phyloP scores from a whole-genome alignment of 2,888 invertebrate genomes.

The Acronicta leporina region DNA sequence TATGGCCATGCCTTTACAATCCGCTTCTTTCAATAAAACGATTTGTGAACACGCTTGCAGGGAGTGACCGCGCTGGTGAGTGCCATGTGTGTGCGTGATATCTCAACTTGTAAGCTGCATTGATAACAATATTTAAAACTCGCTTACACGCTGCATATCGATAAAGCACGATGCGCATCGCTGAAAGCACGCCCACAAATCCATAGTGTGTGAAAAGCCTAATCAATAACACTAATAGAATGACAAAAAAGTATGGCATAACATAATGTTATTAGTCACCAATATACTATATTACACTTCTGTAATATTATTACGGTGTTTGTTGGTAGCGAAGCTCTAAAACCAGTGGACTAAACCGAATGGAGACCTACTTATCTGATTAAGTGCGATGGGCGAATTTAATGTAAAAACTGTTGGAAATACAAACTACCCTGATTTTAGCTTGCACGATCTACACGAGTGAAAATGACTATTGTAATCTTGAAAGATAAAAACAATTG shows the following conservation, averaged over 20 bases:
- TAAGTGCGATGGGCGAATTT: neutral
- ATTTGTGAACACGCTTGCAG: too few species aligned
- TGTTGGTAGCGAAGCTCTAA: neutral
- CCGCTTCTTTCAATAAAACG: too few species aligned
- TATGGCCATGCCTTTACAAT: too few species aligned
- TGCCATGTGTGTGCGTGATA: too few species aligned
- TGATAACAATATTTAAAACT: too few species aligned
- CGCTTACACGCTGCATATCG: too few species aligned
- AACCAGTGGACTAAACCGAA: neutral
- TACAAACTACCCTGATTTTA: constrained; percentile 10
- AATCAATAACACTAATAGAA: neutral
- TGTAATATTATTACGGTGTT: neutral
- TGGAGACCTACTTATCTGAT: neutral
- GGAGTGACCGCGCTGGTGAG: too few species aligned
- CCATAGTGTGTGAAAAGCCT: neutral
- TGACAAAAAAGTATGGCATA: neutral
- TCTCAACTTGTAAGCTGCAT: too few species aligned
- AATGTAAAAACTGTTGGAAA: constrained; percentile 18
- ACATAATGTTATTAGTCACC: neutral
- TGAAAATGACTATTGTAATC: neutral
- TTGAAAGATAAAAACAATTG: too few species aligned
- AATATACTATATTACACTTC: neutral
- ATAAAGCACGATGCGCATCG: too few species aligned
- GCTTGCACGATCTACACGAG: constrained; percentile 2
- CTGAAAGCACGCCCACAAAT: too few species aligned